Base-by-base conservation (phyloP, 2,888 invertebrate species). In the Agonum fuliginosum region DNA sequence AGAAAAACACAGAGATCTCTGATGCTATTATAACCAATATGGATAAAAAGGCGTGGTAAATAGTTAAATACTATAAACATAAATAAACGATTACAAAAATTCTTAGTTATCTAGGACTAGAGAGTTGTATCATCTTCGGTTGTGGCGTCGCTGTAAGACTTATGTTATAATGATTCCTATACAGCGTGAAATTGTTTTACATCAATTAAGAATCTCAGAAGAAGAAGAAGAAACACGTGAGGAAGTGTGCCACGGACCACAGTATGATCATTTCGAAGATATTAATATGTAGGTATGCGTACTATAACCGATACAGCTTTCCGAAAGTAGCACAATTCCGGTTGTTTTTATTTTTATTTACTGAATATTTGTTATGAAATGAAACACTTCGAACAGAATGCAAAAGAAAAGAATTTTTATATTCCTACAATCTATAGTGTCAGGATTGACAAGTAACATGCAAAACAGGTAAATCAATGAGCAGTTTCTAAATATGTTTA, bases 271-370 rank as follows among this genome's bases (percentile, higher is more conserved):
- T 37, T 37, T 37, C 12, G 20, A 22, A 48, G 54, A 22, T n/a
- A 22, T 54, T 54, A 54, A 54, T 22, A 54, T 54, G 54, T 22
- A 27, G 54, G 54, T 54, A 24, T 54, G 24, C 54, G 24, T 12
- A 48, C 48, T 37, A 37, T 12, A 37, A 37, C 37, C 20, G n/a
- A n/a, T n/a, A n/a, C n/a, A n/a, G 48, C 48, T 48, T 48, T 48
- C 54, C 4, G n/a, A 37, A 54, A 54, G 54, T 54, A 24, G 54
- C 54, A 54, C 54, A 54, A n/a, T 24, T 54, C 54, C 54, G 54
- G 22, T 22, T 54, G 12, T 3, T 37, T 6, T 37, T 10, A 6
- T 54, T 54, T 54, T 22, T n/a, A n/a, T 54, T 48, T 20, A 19
- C 17, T 12, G 20, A 19, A 48, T 48, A 48, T 48, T 48, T 20